phyloP scores from a whole-genome alignment of 30 jellyfish, hydroid and myxozoan genomes.

The Sanderia malayensis region DNA sequence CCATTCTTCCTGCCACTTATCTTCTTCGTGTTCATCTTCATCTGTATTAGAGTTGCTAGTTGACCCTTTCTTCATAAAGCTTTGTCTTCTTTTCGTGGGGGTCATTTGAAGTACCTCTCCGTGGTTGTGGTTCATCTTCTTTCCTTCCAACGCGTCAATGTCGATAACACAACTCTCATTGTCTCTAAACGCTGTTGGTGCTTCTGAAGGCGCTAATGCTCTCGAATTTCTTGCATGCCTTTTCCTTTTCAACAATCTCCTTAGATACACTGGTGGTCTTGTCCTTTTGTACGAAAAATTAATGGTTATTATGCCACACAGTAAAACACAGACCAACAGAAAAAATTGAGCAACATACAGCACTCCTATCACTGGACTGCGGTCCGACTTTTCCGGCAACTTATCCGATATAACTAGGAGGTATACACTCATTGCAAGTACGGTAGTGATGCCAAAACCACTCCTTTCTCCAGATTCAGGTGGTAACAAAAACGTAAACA shows the following conservation, averaged over 20 bases:
- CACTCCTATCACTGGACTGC: constrained; percentile 62
- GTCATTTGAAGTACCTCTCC: too few species aligned
- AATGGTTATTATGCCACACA: constrained; percentile 15
- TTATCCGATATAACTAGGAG: constrained; percentile 67
- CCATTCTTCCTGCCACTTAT: too few species aligned
- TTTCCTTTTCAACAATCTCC: background rate
- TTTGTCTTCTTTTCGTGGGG: too few species aligned
- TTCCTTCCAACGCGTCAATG: too few species aligned
- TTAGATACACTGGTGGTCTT: constrained; percentile 28
- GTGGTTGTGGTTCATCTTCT: too few species aligned
- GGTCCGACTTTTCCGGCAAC: constrained; percentile 74
- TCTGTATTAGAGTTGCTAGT: too few species aligned
- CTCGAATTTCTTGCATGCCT: background rate
- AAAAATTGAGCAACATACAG: constrained; percentile 43
- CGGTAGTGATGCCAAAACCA: constrained; percentile 73
- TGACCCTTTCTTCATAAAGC: too few species aligned
- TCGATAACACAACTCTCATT: too few species aligned
- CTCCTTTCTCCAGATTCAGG: constrained; percentile 68
- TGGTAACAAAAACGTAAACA: constrained; percentile 57
- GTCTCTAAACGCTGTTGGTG: too few species aligned
- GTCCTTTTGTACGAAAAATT: constrained; percentile 20
- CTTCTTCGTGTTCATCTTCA: too few species aligned
- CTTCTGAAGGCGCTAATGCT: too few species aligned
- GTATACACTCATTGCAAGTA: constrained; percentile 68
- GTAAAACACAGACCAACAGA: constrained; percentile 30